Evolutionary conservation across 1,140 invertebrate genomes (phyloP).

Genomic region (Chrysopa pallens): DNA sequence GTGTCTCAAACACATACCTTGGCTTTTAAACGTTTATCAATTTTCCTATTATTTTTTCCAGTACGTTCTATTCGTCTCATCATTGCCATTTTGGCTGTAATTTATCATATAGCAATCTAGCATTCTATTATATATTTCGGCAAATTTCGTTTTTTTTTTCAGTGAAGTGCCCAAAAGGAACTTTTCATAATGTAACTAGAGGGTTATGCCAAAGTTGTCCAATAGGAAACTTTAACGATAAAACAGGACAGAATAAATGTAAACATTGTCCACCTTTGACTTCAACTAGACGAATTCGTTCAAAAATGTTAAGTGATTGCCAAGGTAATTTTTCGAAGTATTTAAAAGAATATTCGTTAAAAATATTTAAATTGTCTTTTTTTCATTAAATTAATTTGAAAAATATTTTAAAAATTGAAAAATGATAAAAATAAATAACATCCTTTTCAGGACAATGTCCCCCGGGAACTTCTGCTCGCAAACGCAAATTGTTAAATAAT

Average conservation of each 20-base stretch:
- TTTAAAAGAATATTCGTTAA: background rate
- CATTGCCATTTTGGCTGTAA: too few species aligned
- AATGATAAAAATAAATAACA: too few species aligned
- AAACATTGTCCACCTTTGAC: constrained; percentile 36
- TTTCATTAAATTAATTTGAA: too few species aligned
- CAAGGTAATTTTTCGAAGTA: constrained; percentile 26
- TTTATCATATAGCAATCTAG: too few species aligned
- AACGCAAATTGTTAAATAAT: constrained; percentile 11
- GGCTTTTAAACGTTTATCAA: too few species aligned
- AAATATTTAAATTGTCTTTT: too few species aligned
- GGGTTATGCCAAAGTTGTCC: constrained; percentile 35
- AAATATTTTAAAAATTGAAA: too few species aligned
- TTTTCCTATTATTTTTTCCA: too few species aligned
- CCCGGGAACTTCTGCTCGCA: constrained; percentile 19
- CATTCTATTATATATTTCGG: too few species aligned
- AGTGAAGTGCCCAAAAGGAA: constrained; percentile 45
- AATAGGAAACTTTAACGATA: constrained; percentile 39
- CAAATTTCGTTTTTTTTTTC: too few species aligned
- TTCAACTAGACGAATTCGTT: constrained; percentile 33
- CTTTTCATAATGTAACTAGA: constrained; percentile 36
- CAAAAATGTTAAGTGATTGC: constrained; percentile 35
- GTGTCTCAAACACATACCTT: too few species aligned
- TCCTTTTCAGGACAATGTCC: constrained; percentile 19
- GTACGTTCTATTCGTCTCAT: too few species aligned
- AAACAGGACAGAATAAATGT: constrained; percentile 32